Conservation (phyloP, 2,113 vertebrate genomes). For the Sebastes fasciatus region DNA sequence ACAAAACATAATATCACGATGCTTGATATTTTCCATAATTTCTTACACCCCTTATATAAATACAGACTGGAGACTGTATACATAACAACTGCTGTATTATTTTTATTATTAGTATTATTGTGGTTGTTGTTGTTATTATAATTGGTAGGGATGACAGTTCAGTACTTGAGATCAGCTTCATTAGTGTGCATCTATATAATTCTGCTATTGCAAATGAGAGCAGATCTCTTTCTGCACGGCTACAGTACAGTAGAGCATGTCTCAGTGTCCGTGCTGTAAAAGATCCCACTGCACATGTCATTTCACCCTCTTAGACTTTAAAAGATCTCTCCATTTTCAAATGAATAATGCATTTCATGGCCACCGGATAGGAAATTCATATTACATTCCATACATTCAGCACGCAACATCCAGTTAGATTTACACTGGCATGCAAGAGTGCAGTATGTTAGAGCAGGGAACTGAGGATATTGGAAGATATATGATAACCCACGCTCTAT, state of each 20-base stretch:
- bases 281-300: slow-evolving; percentile 47
- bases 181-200: neutral
- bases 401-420: slow-evolving; percentile 31
- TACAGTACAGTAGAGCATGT: slow-evolving; percentile 3
- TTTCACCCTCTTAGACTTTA: slow-evolving; percentile 54
- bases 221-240: slow-evolving; percentile 18
- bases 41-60: no score
- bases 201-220: slow-evolving; percentile 11
- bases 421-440: slow-evolving; percentile 30
- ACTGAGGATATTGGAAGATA: slow-evolving; percentile 16
- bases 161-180: neutral
- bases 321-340: slow-evolving; percentile 51
- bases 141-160: neutral
- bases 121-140: neutral
- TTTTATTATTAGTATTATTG: neutral
- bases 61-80: no score
- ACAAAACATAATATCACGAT: no score
- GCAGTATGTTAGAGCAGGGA: neutral
- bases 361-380: slow-evolving; percentile 41
- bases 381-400: slow-evolving; percentile 45
- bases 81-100: neutral
- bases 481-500: slow-evolving; percentile 4
- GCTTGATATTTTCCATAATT: no score
- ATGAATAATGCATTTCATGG: slow-evolving; percentile 69
- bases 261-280: slow-evolving; percentile 48